phyloP scores from a whole-genome alignment of 2,888 invertebrate genomes.

The Megalurothrips usitatus region DNA sequence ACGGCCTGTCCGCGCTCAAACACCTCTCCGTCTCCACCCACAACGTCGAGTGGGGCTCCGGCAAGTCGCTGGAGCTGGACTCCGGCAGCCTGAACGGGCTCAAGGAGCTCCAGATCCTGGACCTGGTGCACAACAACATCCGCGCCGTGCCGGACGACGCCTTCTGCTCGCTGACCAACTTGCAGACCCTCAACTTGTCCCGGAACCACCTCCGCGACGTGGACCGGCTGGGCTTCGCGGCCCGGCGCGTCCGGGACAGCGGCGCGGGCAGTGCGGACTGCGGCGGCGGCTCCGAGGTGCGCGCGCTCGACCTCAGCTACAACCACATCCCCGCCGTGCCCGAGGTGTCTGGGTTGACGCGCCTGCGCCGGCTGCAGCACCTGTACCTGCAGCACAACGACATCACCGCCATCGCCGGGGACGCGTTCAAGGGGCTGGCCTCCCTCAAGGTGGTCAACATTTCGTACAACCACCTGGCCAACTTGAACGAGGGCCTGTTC shows the following conservation, averaged over 20 bases:
- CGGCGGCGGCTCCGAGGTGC: slow-evolving; percentile 64
- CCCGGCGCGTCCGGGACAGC: slow-evolving; percentile 30
- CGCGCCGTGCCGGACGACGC: slow-evolving; percentile 71
- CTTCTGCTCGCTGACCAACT: slow-evolving; percentile 72
- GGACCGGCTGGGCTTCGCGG: slow-evolving; percentile 64
- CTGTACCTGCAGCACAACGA: slow-evolving; percentile 79
- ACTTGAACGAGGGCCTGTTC: slow-evolving; percentile 76
- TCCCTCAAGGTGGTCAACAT: slow-evolving; percentile 78
- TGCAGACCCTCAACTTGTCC: slow-evolving; percentile 79
- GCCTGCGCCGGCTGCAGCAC: slow-evolving; percentile 71
- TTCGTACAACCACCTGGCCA: slow-evolving; percentile 77
- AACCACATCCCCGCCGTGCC: slow-evolving; percentile 71
- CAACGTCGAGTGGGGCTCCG: slow-evolving; percentile 72
- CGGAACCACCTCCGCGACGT: slow-evolving; percentile 75
- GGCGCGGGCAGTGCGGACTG: slow-evolving; percentile 45
- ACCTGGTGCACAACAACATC: slow-evolving; percentile 79
- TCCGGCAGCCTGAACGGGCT: slow-evolving; percentile 69
- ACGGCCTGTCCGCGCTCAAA: slow-evolving; percentile 72
- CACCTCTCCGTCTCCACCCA: slow-evolving; percentile 72
- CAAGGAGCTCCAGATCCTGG: slow-evolving; percentile 71
- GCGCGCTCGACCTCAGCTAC: slow-evolving; percentile 72
- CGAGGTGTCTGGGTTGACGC: slow-evolving; percentile 69
- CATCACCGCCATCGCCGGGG: slow-evolving; percentile 70
- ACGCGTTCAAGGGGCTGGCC: slow-evolving; percentile 72
- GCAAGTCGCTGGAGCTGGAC: slow-evolving; percentile 67